These are phyloP conservation scores for Lissocephala sabroskyi DNA, from an alignment of 2,888 invertebrate species.

Conservation along the genomic window DNA sequence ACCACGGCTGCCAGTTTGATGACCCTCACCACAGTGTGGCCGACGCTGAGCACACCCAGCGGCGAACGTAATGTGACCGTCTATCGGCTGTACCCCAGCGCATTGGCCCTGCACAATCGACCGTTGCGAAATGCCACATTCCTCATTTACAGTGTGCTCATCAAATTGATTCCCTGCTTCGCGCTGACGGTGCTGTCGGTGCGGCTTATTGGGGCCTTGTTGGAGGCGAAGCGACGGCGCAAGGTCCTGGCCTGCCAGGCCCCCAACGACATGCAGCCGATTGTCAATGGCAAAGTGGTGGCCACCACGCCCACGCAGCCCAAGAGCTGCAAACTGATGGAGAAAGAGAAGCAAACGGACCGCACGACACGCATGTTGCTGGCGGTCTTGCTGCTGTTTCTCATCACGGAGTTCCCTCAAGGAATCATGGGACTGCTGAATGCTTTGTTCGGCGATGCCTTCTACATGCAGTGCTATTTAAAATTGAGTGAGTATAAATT, in stretches of 20 bases:
- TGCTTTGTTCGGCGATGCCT: slow-evolving; percentile 82
- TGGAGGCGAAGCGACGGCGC: slow-evolving; percentile 84
- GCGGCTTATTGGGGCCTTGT: slow-evolving; percentile 83
- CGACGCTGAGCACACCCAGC: slow-evolving; percentile 7
- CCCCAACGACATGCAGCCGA: slow-evolving; percentile 73
- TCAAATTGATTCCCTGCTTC: slow-evolving; percentile 92
- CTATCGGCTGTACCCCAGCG: slow-evolving; percentile 80
- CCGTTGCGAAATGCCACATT: slow-evolving; percentile 83
- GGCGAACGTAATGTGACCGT: slow-evolving; percentile 77
- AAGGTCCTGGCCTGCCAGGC: slow-evolving; percentile 77
- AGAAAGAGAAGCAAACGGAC: slow-evolving; percentile 80
- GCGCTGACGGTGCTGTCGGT: slow-evolving; percentile 87
- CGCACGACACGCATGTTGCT: slow-evolving; percentile 92
- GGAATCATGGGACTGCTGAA: slow-evolving; percentile 85
- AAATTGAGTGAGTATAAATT: slow-evolving; percentile 79
- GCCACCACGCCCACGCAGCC: slow-evolving; percentile 39
- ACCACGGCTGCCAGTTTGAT: slow-evolving; percentile 20
- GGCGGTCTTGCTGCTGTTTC: slow-evolving; percentile 87
- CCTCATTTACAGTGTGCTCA: slow-evolving; percentile 93
- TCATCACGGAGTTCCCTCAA: slow-evolving; percentile 92
- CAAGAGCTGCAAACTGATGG: slow-evolving; percentile 69
- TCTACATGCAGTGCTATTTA: slow-evolving; percentile 86
- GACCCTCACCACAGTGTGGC: slow-evolving; percentile 20
- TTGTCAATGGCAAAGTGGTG: slow-evolving; percentile 69
- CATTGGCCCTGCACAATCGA: slow-evolving; percentile 76